Conservation (phyloP, 1,140 invertebrate genomes). For the Temnothorax nylanderi region DNA sequence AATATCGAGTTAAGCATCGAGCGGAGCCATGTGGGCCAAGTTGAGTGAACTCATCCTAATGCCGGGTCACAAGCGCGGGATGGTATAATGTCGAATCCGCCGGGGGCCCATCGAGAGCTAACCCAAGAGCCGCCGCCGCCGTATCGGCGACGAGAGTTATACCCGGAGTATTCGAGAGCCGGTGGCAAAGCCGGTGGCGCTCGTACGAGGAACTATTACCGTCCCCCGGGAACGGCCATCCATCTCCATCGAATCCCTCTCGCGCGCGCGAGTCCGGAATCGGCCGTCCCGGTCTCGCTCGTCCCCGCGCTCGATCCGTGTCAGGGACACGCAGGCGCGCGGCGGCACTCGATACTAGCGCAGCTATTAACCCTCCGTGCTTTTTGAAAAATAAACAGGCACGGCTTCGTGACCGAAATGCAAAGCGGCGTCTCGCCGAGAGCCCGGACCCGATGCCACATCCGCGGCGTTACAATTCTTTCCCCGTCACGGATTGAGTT, state of each 20-base stretch:
- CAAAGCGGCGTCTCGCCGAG: constrained; percentile 34
- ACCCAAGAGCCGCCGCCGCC: constrained; percentile 26
- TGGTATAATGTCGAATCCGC: constrained; percentile 74
- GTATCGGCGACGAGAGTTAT: constrained; percentile 32
- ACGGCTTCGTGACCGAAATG: constrained; percentile 59
- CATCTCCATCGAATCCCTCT: constrained; percentile 85
- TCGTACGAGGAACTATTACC: constrained; percentile 80
- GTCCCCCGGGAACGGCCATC: constrained; percentile 82
- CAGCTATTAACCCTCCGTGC: constrained; percentile 78
- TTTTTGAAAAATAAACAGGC: constrained; percentile 68
- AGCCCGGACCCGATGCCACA: too few species aligned
- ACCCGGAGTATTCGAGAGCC: constrained; percentile 10
- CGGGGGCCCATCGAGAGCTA: constrained; percentile 69
- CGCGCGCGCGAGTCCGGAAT: constrained; percentile 75
- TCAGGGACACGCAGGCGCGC: constrained; percentile 32
- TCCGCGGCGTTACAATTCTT: constrained; percentile 22
- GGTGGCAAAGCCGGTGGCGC: constrained; percentile 54
- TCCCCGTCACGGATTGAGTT: constrained; percentile 24
- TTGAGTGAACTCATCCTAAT: constrained; percentile 84
- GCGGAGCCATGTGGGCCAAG: constrained; percentile 81
- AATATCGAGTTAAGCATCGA: constrained; percentile 72
- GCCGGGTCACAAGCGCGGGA: constrained; percentile 77
- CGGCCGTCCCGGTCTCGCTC: constrained; percentile 69
- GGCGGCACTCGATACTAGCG: constrained; percentile 73
- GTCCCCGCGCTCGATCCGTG: constrained; percentile 55